A percentile compares a stretch with the other conserved stretches of the same genome.
Evolutionary conservation across 2,888 invertebrate species (phyloP).

Genomic region (Brachyptera risi): DNA sequence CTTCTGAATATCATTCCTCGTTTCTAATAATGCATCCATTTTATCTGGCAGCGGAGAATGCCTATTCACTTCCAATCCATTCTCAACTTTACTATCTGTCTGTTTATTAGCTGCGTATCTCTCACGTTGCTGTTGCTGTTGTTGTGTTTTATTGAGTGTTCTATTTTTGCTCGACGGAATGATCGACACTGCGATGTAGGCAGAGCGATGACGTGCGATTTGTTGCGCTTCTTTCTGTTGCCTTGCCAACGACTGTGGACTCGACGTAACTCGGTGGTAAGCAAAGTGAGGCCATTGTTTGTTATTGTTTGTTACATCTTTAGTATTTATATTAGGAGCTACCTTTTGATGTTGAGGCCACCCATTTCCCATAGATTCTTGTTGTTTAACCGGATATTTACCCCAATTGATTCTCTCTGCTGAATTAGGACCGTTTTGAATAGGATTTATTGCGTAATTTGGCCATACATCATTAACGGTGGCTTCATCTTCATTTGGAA

Average conservation of each 20-base stretch:
- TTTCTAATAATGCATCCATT: conserved; percentile 22
- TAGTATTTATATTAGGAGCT: neutral
- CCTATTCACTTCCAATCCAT: neutral
- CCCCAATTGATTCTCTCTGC: too few species aligned
- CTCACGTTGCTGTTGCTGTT: neutral
- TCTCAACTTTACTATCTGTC: neutral
- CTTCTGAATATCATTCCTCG: neutral
- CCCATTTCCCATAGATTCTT: neutral
- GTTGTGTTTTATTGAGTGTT: conserved; percentile 9
- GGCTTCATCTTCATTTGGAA: neutral
- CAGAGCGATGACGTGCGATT: conserved; percentile 24
- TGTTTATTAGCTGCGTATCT: neutral
- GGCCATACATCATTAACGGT: neutral
- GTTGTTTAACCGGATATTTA: neutral
- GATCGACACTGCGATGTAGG: conserved; percentile 31
- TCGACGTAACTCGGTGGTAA: conserved; percentile 35
- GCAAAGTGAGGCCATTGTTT: conserved; percentile 33
- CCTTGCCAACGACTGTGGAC: conserved; percentile 27
- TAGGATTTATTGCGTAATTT: too few species aligned
- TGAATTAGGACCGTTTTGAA: neutral
- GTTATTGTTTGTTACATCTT: conserved; percentile 10
- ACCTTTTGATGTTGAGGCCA: neutral
- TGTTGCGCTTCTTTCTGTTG: conserved; percentile 27
- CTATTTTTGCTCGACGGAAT: conserved; percentile 26
- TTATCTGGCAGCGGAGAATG: conserved; percentile 23